Base-by-base conservation (phyloP, 1,140 invertebrate genomes). In the Ceratitis capitata region DNA sequence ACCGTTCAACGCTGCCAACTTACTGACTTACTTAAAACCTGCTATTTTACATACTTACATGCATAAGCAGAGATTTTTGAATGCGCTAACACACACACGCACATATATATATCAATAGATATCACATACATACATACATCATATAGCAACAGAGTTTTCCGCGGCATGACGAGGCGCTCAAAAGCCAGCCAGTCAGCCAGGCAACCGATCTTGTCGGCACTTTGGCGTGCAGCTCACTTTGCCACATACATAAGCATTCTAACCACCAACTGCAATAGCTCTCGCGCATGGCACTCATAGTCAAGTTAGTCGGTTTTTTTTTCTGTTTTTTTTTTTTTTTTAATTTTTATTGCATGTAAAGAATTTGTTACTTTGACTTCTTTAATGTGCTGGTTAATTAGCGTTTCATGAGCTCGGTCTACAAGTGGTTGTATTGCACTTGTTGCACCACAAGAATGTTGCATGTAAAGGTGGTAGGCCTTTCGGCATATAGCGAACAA, bases 301-400 rank as follows among this genome's bases (percentile, higher is more conserved):
- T n/a, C n/a, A n/a, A n/a, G n/a, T n/a, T n/a, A n/a, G n/a, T n/a
- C n/a, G n/a, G n/a, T n/a, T n/a, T n/a, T 14, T 53, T 16, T 53
- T n/a, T 53, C 51, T 53, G n/a, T 16, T 53, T 53, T 51, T 51
- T 51, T 51, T 19, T 51, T 14, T 10, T 51, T 14, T 26, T 3
- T 14, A 4, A 4, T 69, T 69, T 69, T 69, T 69, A 69, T 69
- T 16, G 61, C 61, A 32, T 69, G 29, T 69, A 32, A 35, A 35
- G 61, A 69, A 69, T 69, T 69, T 69, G 61, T 69, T 69, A 35
- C 61, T 69, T 69, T 69, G 61, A 69, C 61, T 69, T 69, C 61
- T 69, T 69, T 69, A 69, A 69, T 69, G 29, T 69, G 61, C 26
- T 69, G 29, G 61, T 69, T 69, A 69, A 69, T 69, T 69, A 69